Evolutionary conservation across 2,888 invertebrate genomes (phyloP).

Genomic region (Drosophila meridionalis): DNA sequence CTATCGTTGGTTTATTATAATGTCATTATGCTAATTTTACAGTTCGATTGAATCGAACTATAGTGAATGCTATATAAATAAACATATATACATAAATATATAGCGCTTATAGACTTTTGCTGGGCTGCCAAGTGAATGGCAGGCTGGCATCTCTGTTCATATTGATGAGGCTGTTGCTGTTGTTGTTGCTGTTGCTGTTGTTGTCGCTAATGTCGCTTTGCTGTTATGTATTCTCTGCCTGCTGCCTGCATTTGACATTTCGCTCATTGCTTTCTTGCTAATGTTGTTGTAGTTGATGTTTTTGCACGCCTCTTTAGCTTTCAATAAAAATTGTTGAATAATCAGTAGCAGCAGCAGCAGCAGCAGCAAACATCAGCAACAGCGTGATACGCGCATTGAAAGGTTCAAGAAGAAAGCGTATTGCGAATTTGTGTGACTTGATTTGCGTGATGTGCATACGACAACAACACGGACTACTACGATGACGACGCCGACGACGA

Average conservation of each 20-base stretch:
- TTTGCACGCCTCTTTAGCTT: conserved; percentile 74
- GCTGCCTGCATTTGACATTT: conserved; percentile 78
- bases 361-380: conserved; percentile 40
- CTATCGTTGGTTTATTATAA: conserved; percentile 75
- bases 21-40: conserved; percentile 78
- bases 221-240: conserved; percentile 66
- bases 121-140: conserved; percentile 67
- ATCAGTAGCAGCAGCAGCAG: conserved; percentile 55
- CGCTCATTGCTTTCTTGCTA: conserved; percentile 74
- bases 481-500: conserved; percentile 23
- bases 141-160: conserved; percentile 37
- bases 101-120: conserved; percentile 14
- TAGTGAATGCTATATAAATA: conserved; percentile 21
- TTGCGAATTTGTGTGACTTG: conserved; percentile 70
- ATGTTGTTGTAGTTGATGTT: conserved; percentile 47
- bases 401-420: conserved; percentile 73
- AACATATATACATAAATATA: conserved; percentile 1
- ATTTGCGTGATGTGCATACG: conserved; percentile 81
- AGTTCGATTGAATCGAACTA: conserved; percentile 61
- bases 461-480: conserved; percentile 10
- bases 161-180: conserved; percentile 34
- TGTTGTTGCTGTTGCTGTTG: conserved; percentile 30
- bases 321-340: conserved; percentile 79
- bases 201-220: conserved; percentile 69
- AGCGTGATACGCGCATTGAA: conserved; percentile 64